Percentiles rank a stretch among this genome's conserved stretches.
These are phyloP conservation scores for Dasypolia templi DNA, from an alignment of 2,888 invertebrate species.

Conservation along the genomic window DNA sequence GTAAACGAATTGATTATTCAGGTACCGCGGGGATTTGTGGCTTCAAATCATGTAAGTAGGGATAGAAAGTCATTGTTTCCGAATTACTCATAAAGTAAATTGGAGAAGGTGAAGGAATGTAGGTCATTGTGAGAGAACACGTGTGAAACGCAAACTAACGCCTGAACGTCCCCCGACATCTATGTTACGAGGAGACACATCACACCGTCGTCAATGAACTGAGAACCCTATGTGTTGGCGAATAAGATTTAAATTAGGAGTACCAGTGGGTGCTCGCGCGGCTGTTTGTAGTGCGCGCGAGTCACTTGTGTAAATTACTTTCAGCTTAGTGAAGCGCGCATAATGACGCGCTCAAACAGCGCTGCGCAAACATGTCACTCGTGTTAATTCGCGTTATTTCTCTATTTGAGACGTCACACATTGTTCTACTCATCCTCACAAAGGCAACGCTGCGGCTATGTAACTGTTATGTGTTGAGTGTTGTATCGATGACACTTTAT, in stretches of 20 bases:
- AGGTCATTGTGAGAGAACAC: conserved; percentile 69
- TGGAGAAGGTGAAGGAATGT: conserved; percentile 68
- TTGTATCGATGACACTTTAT: conserved; percentile 16
- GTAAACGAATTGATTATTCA: background rate
- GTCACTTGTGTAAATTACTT: conserved; percentile 87
- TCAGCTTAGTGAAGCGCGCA: conserved; percentile 64
- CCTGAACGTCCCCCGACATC: conserved; percentile 76
- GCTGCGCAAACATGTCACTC: conserved; percentile 63
- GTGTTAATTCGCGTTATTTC: conserved; percentile 66
- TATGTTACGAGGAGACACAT: conserved; percentile 75
- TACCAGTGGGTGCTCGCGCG: background rate
- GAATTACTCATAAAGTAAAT: conserved; percentile 41
- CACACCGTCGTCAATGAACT: conserved; percentile 68
- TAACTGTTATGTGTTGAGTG: conserved; percentile 32
- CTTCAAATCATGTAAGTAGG: conserved; percentile 5
- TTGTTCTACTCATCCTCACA: conserved; percentile 56
- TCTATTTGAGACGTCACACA: conserved; percentile 57
- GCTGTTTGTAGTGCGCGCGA: conserved; percentile 72
- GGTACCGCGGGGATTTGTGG: background rate
- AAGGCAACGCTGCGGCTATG: conserved; percentile 36
- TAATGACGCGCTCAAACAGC: conserved; percentile 60
- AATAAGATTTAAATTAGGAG: conserved; percentile 67
- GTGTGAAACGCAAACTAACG: conserved; percentile 87
- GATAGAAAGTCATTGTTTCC: conserved; percentile 14
- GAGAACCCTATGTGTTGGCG: conserved; percentile 64